phyloP scores from a whole-genome alignment of 2,113 vertebrate genomes.

The Seriola dumerili region DNA sequence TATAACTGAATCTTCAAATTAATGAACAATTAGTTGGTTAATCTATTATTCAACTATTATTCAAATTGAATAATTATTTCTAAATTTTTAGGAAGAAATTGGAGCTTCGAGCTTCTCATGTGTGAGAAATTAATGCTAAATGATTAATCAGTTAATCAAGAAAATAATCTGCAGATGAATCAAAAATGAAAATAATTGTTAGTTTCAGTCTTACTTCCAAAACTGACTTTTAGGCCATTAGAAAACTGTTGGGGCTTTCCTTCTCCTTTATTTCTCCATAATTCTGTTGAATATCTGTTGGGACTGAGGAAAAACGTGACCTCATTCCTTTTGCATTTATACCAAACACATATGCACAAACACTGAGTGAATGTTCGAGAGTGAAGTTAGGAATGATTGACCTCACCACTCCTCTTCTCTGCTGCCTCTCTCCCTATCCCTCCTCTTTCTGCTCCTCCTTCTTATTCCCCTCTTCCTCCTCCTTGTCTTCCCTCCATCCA shows the following conservation, averaged over 20 bases:
- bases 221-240: no score
- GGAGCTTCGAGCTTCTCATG: no score
- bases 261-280: background rate
- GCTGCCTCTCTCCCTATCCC: conserved; percentile 47
- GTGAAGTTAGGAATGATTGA: conserved; percentile 48
- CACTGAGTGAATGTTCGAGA: conserved; percentile 37
- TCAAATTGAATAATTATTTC: background rate
- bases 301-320: background rate
- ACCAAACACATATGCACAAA: background rate
- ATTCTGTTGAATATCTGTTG: background rate
- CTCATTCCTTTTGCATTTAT: background rate
- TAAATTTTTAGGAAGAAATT: no score
- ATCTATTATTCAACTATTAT: background rate
- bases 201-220: no score
- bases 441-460: conserved; percentile 23
- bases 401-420: conserved; percentile 70
- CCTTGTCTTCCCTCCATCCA: conserved; percentile 53
- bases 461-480: conserved; percentile 35
- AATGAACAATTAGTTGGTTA: background rate
- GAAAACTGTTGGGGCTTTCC: background rate
- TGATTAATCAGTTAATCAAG: no score
- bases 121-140: no score
- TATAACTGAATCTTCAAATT: background rate
- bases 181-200: no score
- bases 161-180: no score